Conservation (phyloP, 2,113 vertebrate genomes). For the Rhabdomys dilectus region DNA sequence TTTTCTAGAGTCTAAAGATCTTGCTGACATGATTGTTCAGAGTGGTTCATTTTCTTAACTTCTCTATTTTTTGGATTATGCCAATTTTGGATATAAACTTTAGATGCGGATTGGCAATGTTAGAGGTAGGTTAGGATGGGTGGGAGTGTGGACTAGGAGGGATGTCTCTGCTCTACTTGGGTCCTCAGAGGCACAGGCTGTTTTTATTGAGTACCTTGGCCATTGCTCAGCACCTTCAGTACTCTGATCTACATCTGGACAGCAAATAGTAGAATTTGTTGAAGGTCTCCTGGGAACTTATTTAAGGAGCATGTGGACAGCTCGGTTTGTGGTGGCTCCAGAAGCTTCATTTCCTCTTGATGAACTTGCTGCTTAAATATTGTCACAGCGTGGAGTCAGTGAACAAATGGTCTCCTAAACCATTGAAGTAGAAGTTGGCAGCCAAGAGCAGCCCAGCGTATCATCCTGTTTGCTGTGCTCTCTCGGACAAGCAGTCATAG, state of each 20-base stretch:
- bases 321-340: not conserved
- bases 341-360: not conserved
- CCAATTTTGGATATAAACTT: not conserved
- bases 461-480: not conserved
- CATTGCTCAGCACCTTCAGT: not conserved
- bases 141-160: not conserved
- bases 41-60: not conserved
- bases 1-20: not conserved
- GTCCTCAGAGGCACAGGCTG: not conserved
- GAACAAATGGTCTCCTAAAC: not conserved
- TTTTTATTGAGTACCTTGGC: not conserved
- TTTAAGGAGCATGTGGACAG: not conserved
- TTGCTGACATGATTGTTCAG: not conserved
- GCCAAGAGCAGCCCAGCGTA: not conserved
- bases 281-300: not conserved
- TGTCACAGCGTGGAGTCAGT: not conserved
- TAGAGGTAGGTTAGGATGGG: not conserved
- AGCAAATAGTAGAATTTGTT: not conserved
- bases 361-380: not conserved
- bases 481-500: not conserved
- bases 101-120: not conserved
- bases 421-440: not conserved
- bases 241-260: not conserved
- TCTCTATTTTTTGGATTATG: not conserved
- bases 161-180: not conserved